Evolutionary conservation across 2,888 invertebrate genomes (phyloP), one percentile per base, ranked within the genome.

Genomic region (Pristionchus entomophagus): DNA sequence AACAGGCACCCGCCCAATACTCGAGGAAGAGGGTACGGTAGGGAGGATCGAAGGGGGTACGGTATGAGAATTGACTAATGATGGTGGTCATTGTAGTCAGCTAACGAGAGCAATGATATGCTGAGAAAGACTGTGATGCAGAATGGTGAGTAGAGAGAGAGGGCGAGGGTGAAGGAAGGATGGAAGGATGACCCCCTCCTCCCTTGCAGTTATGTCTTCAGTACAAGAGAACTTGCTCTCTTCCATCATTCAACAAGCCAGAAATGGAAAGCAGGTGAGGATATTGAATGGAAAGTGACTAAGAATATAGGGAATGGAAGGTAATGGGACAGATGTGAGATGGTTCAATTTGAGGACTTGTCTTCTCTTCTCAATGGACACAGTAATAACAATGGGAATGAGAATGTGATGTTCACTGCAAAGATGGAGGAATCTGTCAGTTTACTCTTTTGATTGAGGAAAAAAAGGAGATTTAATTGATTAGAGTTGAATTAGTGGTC

Each of bases 1-100:
- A 89, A 35, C 91, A 91, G 84, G 88, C 91, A 19, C 91, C 91
- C 6, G 89, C 89, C 0, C 89, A 89, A 73, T 91, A 91, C 87
- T 90, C 90, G 22, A 82, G 91, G 53, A 65, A 69, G 26, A 56
- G 82, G 59, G 82, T 82, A 38, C 38, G 82, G 38, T 26, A 38
- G 32, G 14, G n/a, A n/a, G n/a, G 35, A 65, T n/a, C 32, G 35
- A n/a, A 65, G 17, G 17, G 65, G 29, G 10, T 56, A 56, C 65
- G 45, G 41, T 22, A 32, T 5, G 22, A 8, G 62, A 62, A 62
- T 17, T 29, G 26, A 69, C n/a, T 49, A n/a, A n/a, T n/a, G 26
- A n/a, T 41, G 14, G 41, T 73, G 38, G 73, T 3, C n/a, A 38
- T 51, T 51, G 2, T 38, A 82, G 82, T 59, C 82, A 5, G 38